These are phyloP conservation scores for Watsonalla cultraria DNA, from an alignment of 2,888 invertebrate genomes.

Conservation along the genomic window DNA sequence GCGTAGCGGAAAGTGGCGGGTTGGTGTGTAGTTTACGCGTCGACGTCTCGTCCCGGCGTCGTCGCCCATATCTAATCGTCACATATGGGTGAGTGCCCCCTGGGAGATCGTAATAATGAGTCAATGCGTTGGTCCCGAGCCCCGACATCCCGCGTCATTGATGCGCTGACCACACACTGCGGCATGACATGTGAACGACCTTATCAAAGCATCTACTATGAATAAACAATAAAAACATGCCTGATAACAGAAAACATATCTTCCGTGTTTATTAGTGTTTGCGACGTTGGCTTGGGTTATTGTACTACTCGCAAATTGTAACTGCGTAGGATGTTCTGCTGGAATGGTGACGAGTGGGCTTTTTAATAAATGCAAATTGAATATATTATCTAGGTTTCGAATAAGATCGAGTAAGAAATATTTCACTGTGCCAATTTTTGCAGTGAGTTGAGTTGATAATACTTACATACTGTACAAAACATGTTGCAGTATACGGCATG, in stretches of 20 bases:
- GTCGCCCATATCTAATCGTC: slow-evolving; percentile 66
- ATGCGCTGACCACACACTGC: slow-evolving; percentile 15
- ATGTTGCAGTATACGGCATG: too few species aligned
- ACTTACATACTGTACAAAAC: too few species aligned
- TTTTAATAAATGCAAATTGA: too few species aligned
- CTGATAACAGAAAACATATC: background rate
- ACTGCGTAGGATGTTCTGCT: background rate
- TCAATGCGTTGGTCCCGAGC: slow-evolving; percentile 75
- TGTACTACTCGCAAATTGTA: background rate
- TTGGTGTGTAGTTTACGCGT: slow-evolving; percentile 35
- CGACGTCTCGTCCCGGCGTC: slow-evolving; percentile 34
- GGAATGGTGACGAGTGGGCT: background rate
- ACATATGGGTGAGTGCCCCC: slow-evolving; percentile 75
- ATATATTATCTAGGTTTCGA: too few species aligned
- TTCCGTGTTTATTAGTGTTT: background rate
- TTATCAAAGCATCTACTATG: slow-evolving; percentile 16
- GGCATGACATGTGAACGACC: slow-evolving; percentile 11
- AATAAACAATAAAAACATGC: slow-evolving; percentile 4
- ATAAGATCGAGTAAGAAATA: too few species aligned
- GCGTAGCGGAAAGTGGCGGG: slow-evolving; percentile 33
- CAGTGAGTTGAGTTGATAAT: too few species aligned
- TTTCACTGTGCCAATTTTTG: too few species aligned
- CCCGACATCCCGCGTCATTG: slow-evolving; percentile 32
- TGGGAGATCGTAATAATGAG: slow-evolving; percentile 40
- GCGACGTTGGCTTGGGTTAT: background rate